Evolutionary conservation across 2,113 vertebrate genomes (phyloP).

Genomic region (Boleophthalmus pectinirostris): DNA sequence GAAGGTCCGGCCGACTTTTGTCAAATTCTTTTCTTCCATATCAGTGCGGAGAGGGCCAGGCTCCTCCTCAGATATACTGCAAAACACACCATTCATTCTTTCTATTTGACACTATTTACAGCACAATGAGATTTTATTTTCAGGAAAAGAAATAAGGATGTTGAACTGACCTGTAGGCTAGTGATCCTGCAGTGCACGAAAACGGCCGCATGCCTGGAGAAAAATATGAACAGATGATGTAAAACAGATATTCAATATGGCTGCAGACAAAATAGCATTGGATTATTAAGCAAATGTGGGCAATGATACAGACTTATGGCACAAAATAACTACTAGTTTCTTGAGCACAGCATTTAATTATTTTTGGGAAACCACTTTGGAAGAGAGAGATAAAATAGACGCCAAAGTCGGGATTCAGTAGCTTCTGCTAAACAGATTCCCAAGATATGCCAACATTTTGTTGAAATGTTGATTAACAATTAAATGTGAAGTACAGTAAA

Average conservation of each 20-base stretch:
- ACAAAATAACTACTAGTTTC: constrained; percentile 7
- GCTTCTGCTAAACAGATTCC: constrained; percentile 19
- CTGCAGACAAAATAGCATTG: neutral
- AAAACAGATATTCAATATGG: neutral
- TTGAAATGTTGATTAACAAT: neutral
- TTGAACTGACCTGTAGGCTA: constrained; percentile 84
- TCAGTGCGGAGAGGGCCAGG: constrained; percentile 82
- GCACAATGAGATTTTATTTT: constrained; percentile 14
- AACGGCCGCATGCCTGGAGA: constrained; percentile 79
- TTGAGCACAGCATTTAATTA: constrained; percentile 26
- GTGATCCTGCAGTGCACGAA: constrained; percentile 71
- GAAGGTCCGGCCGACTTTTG: constrained; percentile 97
- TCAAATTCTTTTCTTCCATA: constrained; percentile 81
- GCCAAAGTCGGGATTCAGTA: constrained; percentile 6
- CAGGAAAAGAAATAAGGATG: neutral
- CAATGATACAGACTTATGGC: neutral
- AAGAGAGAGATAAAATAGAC: neutral
- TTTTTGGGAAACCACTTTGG: constrained; percentile 20
- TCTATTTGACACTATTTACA: neutral
- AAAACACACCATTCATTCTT: constrained; percentile 14
- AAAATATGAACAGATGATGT: constrained; percentile 3
- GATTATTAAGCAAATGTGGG: neutral
- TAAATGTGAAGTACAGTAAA: neutral
- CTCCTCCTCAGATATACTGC: constrained; percentile 91
- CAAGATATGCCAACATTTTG: neutral